Evolutionary conservation across 2,888 invertebrate genomes (phyloP).

Genomic region (Bellardia pandia): DNA sequence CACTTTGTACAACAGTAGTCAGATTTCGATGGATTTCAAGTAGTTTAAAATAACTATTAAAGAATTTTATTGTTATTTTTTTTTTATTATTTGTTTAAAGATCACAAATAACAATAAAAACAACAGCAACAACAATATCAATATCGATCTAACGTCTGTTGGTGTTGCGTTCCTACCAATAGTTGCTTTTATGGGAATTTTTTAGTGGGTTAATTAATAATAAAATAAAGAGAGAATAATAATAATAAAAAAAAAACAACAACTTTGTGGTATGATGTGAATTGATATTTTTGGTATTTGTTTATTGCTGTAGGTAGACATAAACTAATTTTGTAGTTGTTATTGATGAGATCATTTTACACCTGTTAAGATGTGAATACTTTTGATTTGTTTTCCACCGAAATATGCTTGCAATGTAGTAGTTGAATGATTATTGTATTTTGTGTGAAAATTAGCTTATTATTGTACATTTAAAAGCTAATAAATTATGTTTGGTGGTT

Average conservation of each 20-base stretch:
- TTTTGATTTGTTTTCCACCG: slow-evolving; percentile 27
- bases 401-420: slow-evolving; percentile 12
- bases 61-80: slow-evolving; percentile 67
- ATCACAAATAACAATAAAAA: slow-evolving; percentile 43
- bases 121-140: not conserved
- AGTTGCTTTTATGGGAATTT: slow-evolving; percentile 50
- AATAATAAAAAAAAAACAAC: slow-evolving; percentile 34
- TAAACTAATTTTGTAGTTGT: slow-evolving; percentile 48
- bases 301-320: slow-evolving; percentile 21
- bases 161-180: not conserved
- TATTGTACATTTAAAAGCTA: not conserved
- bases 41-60: slow-evolving; percentile 57
- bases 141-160: slow-evolving; percentile 15
- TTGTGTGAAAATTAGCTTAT: slow-evolving; percentile 30
- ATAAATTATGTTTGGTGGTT: not conserved
- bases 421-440: not conserved
- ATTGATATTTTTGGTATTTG: slow-evolving; percentile 50
- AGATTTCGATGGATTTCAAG: slow-evolving; percentile 44
- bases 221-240: slow-evolving; percentile 24
- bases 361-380: slow-evolving; percentile 45
- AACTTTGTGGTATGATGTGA: slow-evolving; percentile 53
- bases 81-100: slow-evolving; percentile 51
- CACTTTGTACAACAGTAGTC: slow-evolving; percentile 44
- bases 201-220: slow-evolving; percentile 70
- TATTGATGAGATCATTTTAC: slow-evolving; percentile 68